Base-by-base conservation (phyloP, 2,797 vertebrate species). In the Coluber constrictor region DNA sequence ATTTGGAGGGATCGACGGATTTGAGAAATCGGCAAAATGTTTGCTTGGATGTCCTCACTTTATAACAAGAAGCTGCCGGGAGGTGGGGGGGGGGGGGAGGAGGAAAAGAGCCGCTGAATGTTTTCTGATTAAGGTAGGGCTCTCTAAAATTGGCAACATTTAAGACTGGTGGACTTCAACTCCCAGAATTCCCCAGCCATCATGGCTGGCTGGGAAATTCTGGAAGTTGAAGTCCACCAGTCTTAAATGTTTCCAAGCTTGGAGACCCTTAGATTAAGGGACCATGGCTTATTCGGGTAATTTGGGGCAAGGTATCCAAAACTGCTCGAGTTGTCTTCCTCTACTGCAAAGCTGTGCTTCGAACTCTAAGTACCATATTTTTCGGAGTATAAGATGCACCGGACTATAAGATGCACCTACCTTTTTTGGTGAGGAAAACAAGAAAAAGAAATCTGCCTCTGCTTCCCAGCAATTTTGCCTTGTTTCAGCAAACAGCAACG, bases 401-500 rank as follows among this genome's bases (percentile, higher is more conserved):
- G 5, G 47, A 47, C 47, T 47, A 47, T 47, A 47, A 47, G 47
- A 47, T 6, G 6, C 47, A 47, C 47, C 47, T 47, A 47, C 6
- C 47, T 47, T 47, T 47, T 47, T 47, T 47, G 47, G 6, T 47
- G 47, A 47, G 47, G 47, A 47, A 47, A 47, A 47, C 47, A 47
- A 47, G 47, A 47, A 47, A 1, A 47, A 47, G 47, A 47, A 47
- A 47, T 47, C 47, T 47, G 47, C 47, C 47, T 47, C 47, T 47
- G 0, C 47, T 6, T 47, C 47, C 47, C 47, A 47, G 47, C 47
- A 51, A 51, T 51, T 51, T 51, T 51, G 47, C 47, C 47, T 51
- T 6, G 1, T 51, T 1, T 1, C 47, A 51, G 47, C 47, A 51
- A 1, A 51, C 47, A 51, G 1, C 47, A 51, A 51, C 7, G 0